These are phyloP conservation scores for Ciconia boyciana DNA, from an alignment of 2,113 vertebrate species.

Conservation along the genomic window DNA sequence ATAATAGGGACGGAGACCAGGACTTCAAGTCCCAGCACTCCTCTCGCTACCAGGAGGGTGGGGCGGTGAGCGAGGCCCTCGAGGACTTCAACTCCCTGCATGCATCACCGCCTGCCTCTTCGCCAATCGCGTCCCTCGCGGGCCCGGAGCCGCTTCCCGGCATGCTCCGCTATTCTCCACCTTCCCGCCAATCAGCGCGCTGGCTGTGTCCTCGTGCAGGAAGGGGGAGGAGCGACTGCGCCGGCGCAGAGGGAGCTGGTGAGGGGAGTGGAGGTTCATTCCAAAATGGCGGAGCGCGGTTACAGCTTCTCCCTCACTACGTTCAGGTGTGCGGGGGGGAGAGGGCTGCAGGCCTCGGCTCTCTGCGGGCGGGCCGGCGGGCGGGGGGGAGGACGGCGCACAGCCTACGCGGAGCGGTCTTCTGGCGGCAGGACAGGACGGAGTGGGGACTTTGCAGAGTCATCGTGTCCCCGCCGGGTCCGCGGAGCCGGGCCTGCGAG, in stretches of 20 bases:
- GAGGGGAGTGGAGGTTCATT: background rate
- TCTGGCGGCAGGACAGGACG: fast-evolving
- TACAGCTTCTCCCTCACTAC: slow-evolving; percentile 98
- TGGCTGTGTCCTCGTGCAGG: background rate
- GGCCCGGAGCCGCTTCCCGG: background rate
- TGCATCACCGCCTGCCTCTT: fast-evolving
- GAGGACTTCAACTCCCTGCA: slow-evolving; percentile 12
- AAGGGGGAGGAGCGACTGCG: fast-evolving
- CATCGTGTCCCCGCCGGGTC: background rate
- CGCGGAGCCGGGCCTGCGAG: background rate
- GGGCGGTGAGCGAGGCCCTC: fast-evolving
- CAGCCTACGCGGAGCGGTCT: background rate
- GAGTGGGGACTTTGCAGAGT: slow-evolving; percentile 51
- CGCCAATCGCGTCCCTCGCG: background rate
- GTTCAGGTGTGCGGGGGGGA: slow-evolving; percentile 81
- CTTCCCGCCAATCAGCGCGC: background rate
- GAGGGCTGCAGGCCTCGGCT: fast-evolving
- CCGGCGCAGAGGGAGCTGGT: background rate
- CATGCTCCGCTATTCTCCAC: fast-evolving
- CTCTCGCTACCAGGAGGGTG: fast-evolving
- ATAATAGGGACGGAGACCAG: fast-evolving
- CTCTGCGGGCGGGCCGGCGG: no score
- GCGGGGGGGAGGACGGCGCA: fast-evolving
- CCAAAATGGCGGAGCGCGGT: slow-evolving; percentile 93
- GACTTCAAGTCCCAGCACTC: background rate